These are phyloP conservation scores for Cryptoprocta ferox DNA, from an alignment of 2,797 vertebrate genomes.

Conservation along the genomic window DNA sequence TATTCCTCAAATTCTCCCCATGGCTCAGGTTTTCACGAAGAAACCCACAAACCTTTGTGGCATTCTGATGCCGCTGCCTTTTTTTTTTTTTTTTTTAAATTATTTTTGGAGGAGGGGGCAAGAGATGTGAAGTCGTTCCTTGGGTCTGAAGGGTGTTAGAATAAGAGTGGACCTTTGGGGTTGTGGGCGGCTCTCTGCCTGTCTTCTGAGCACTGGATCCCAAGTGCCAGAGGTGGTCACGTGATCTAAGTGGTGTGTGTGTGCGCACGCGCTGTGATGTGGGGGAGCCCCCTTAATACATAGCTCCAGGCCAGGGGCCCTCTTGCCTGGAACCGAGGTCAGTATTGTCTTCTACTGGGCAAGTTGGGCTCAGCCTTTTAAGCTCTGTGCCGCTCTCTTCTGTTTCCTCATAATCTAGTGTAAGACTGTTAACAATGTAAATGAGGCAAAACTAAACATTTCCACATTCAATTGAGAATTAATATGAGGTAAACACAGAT, in stretches of 20 bases:
- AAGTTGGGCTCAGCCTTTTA: background rate
- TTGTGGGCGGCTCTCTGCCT: background rate
- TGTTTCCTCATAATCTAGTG: slow-evolving; percentile 61
- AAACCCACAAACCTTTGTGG: background rate
- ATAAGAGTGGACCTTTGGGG: background rate
- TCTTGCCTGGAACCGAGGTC: background rate
- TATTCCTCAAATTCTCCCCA: background rate
- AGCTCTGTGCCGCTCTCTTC: background rate
- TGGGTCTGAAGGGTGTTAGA: background rate
- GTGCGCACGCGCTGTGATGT: background rate
- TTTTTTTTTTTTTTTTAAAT: background rate
- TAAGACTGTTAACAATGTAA: slow-evolving; percentile 72
- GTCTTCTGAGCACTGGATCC: background rate
- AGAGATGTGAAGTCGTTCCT: background rate
- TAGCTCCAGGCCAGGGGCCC: background rate
- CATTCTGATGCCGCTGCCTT: background rate
- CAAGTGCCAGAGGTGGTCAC: background rate
- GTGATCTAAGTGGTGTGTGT: background rate
- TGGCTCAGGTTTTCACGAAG: background rate
- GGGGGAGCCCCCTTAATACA: background rate
- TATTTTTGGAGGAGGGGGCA: background rate
- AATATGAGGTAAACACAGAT: slow-evolving; percentile 73
- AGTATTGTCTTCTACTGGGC: background rate
- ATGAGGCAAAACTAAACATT: slow-evolving; percentile 75
- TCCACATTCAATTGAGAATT: slow-evolving; percentile 66